A percentile compares a stretch with the other conserved stretches of the same genome.
phyloP scores from a whole-genome alignment of 2,888 invertebrate genomes.

The Shargacucullia verbasci region DNA sequence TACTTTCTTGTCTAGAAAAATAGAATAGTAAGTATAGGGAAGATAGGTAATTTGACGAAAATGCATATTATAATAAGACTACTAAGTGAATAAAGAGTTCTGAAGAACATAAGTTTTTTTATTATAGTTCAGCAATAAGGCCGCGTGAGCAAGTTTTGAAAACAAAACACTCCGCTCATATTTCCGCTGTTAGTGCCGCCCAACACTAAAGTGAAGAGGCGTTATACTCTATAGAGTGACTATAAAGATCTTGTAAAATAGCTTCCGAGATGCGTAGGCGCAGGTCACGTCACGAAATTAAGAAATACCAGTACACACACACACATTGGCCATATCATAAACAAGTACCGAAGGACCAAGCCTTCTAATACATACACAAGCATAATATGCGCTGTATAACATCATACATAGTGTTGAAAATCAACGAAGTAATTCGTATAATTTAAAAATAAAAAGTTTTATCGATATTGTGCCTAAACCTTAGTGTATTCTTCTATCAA shows the following conservation, averaged over 20 bases:
- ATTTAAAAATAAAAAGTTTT: no score
- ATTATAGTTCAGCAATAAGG: no score
- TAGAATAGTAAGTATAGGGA: no score
- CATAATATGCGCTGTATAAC: no score
- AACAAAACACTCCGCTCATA: slow-evolving; percentile 11
- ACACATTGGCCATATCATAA: slow-evolving; percentile 23
- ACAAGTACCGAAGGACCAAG: slow-evolving; percentile 25
- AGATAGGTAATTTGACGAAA: no score
- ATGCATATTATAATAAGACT: no score
- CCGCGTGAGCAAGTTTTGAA: not conserved
- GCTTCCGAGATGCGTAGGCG: slow-evolving; percentile 67
- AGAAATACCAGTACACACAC: slow-evolving; percentile 62
- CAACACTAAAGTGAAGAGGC: slow-evolving; percentile 50
- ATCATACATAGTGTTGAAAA: no score
- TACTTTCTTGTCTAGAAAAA: no score
- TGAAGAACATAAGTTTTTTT: not conserved
- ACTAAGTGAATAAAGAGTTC: no score
- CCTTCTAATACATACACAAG: not conserved
- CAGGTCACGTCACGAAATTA: slow-evolving; percentile 65
- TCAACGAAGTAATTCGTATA: no score
- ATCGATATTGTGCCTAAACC: no score
- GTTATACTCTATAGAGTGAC: slow-evolving; percentile 62
- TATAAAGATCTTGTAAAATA: slow-evolving; percentile 72
- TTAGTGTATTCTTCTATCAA: no score
- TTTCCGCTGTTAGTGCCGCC: slow-evolving; percentile 26